Evolutionary conservation across 2,888 invertebrate species (phyloP).

Genomic region (Periphyllus acericola): DNA sequence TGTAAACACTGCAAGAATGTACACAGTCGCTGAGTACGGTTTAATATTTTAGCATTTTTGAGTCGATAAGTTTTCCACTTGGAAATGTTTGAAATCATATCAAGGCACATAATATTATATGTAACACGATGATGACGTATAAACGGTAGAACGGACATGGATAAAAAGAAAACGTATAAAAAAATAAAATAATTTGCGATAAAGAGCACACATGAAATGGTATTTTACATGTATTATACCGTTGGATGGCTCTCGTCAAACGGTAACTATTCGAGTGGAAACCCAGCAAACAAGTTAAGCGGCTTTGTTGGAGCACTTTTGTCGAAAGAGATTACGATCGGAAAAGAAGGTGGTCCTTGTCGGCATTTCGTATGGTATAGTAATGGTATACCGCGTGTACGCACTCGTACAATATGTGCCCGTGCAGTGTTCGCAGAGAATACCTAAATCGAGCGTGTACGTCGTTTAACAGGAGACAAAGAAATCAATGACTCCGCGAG

Average conservation of each 20-base stretch:
- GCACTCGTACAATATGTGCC: neutral
- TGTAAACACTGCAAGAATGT: neutral
- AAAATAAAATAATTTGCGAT: conserved; percentile 50
- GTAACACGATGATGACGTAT: neutral
- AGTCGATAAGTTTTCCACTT: conserved; percentile 24
- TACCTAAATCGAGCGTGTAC: conserved; percentile 41
- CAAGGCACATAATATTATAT: neutral
- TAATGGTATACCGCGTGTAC: neutral
- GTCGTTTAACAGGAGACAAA: neutral
- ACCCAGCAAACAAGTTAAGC: conserved; percentile 57
- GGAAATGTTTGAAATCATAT: conserved; percentile 8
- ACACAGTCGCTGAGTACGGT: neutral
- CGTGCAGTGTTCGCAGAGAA: conserved; percentile 3
- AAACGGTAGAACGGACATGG: conserved; percentile 25
- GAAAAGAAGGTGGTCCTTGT: conserved; percentile 39
- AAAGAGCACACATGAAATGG: conserved; percentile 2
- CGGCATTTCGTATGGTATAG: conserved; percentile 20
- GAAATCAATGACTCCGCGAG: neutral
- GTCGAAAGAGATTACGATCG: conserved; percentile 51
- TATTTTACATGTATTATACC: conserved; percentile 49
- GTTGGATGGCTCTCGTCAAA: conserved; percentile 54
- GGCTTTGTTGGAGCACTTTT: conserved; percentile 55
- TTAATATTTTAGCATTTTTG: neutral
- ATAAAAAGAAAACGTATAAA: conserved; percentile 24
- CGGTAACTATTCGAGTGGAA: conserved; percentile 60